Evolutionary conservation across 2,888 invertebrate genomes (phyloP).

Genomic region (Nomada fabriciana): DNA sequence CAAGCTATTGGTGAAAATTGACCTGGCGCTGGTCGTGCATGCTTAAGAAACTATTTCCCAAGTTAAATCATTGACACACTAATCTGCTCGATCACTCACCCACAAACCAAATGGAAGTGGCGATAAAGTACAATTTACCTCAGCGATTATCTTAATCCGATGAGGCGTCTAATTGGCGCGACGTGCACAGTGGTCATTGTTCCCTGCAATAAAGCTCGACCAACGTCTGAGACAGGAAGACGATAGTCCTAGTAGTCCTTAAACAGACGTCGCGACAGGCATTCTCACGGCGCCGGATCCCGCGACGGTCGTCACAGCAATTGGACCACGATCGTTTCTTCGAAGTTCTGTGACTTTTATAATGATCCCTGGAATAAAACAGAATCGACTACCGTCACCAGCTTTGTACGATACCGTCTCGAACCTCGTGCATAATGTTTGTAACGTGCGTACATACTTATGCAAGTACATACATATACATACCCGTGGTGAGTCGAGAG

Average conservation of each 20-base stretch:
- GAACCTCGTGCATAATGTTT: neutral
- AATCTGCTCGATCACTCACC: neutral
- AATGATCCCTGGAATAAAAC: constrained; percentile 3
- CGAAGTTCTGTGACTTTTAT: constrained; percentile 7
- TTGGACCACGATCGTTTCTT: constrained; percentile 10
- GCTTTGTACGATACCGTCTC: neutral
- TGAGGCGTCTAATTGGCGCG: neutral
- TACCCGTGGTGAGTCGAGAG: neutral
- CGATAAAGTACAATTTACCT: neutral
- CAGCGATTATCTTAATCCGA: neutral
- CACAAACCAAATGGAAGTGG: neutral
- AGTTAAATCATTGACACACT: too few relatives aligned
- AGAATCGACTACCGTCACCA: constrained; percentile 37
- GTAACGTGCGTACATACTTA: neutral
- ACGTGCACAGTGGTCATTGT: neutral
- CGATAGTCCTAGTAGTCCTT: neutral
- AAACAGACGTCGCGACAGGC: neutral
- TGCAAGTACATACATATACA: too few relatives aligned
- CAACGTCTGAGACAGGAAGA: neutral
- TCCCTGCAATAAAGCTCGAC: neutral
- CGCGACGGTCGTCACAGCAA: neutral
- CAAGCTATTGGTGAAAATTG: too few relatives aligned
- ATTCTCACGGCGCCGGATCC: neutral
- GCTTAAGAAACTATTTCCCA: too few relatives aligned
- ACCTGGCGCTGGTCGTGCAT: too few relatives aligned